A percentile compares a stretch with the other conserved stretches of the same genome.
Evolutionary conservation across 2,797 vertebrate species (phyloP).

Genomic region (Tachyglossus aculeatus): DNA sequence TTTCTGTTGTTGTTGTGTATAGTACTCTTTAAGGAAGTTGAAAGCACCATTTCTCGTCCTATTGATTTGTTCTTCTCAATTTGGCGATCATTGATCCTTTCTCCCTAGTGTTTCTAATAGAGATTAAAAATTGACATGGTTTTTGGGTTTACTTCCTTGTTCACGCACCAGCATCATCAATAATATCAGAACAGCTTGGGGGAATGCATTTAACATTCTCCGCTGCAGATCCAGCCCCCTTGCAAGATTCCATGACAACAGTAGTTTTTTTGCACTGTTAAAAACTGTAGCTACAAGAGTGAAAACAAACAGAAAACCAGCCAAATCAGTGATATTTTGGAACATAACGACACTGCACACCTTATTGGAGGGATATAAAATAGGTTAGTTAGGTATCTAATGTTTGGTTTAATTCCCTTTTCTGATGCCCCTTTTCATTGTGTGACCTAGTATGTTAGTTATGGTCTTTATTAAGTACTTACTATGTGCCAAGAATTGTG

Average conservation of each 20-base stretch:
- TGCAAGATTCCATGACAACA: background rate
- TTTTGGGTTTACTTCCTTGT: background rate
- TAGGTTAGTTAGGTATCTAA: slow-evolving; percentile 29
- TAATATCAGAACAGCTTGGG: background rate
- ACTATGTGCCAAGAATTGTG: too few species aligned
- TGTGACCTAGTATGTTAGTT: too few species aligned
- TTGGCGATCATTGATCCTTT: background rate
- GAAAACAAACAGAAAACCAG: slow-evolving; percentile 37
- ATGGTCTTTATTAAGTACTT: too few species aligned
- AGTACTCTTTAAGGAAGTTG: background rate
- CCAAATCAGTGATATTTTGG: slow-evolving; percentile 43
- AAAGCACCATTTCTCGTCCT: background rate
- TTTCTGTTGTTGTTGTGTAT: background rate
- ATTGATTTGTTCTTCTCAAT: slow-evolving; percentile 4
- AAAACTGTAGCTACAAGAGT: slow-evolving; percentile 23
- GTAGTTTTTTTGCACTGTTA: background rate
- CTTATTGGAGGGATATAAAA: background rate
- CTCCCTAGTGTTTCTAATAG: background rate
- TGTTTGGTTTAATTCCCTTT: slow-evolving; percentile 15
- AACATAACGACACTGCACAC: slow-evolving; percentile 23
- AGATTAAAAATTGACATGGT: background rate
- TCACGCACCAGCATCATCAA: background rate
- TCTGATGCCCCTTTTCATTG: slow-evolving; percentile 2
- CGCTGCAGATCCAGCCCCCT: background rate
- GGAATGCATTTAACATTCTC: background rate